A percentile compares a stretch with the other conserved stretches of the same genome.
phyloP scores from a whole-genome alignment of 2,113 vertebrate genomes.

The Lipophrys pholis region DNA sequence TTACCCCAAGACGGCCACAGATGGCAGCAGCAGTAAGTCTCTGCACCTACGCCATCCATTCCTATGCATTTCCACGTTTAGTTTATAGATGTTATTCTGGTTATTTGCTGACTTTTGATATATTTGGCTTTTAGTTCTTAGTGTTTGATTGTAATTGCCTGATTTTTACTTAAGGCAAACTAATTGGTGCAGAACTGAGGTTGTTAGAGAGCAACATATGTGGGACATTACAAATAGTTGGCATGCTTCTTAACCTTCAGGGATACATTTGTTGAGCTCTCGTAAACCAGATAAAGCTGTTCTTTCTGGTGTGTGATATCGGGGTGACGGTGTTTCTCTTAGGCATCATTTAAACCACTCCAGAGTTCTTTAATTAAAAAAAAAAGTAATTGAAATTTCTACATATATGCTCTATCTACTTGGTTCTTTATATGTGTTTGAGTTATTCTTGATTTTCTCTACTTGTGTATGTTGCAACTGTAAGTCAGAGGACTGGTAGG shows the following conservation, averaged over 20 bases:
- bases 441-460: too few relatives aligned
- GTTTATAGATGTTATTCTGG: not conserved
- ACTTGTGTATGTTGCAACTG: too few relatives aligned
- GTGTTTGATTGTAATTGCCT: too few relatives aligned
- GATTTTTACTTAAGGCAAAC: not conserved
- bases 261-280: not conserved
- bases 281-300: not conserved
- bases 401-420: too few relatives aligned
- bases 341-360: too few relatives aligned
- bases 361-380: too few relatives aligned
- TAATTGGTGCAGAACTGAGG: not conserved
- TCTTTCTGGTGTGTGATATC: too few relatives aligned
- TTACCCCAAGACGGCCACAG: constrained; percentile 79
- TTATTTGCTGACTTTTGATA: not conserved
- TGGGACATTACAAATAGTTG: not conserved
- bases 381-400: too few relatives aligned
- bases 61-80: not conserved
- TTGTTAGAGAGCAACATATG: not conserved
- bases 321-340: too few relatives aligned
- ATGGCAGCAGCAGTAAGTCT: constrained; percentile 74
- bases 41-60: constrained; percentile 11
- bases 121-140: not conserved
- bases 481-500: too few relatives aligned
- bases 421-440: too few relatives aligned
- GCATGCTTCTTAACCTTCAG: not conserved